Evolutionary conservation across 1,140 invertebrate species (phyloP).

Genomic region (Pinna nobilis): DNA sequence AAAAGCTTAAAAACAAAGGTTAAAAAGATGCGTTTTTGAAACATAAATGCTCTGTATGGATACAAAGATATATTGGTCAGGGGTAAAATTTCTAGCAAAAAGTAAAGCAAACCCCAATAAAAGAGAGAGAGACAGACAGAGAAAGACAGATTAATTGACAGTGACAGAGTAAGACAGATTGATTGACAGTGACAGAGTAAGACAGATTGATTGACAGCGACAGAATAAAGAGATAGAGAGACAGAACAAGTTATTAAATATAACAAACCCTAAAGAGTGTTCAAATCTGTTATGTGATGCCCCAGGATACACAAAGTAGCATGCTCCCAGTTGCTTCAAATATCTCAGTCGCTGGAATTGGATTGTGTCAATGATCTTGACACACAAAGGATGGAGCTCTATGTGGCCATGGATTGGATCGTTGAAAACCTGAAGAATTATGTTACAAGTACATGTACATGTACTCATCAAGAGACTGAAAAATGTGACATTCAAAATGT

Average conservation of each 20-base stretch:
- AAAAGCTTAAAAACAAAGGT: background rate
- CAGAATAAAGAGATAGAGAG: no score
- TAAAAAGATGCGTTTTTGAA: background rate
- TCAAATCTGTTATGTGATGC: conserved; percentile 80
- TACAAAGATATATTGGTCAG: no score
- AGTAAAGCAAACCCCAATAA: no score
- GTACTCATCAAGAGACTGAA: background rate
- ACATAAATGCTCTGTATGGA: no score
- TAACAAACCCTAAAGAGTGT: conserved; percentile 79
- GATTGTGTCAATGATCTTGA: conserved; percentile 79
- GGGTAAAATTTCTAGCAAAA: no score
- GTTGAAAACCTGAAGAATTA: conserved; percentile 74
- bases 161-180: background rate
- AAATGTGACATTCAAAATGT: background rate
- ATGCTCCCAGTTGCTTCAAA: conserved; percentile 78
- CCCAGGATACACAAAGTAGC: conserved; percentile 78
- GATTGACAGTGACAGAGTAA: background rate
- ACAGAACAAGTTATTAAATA: no score
- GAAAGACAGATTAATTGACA: background rate
- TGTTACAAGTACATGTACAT: background rate
- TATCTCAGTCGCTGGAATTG: conserved; percentile 80
- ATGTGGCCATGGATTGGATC: conserved; percentile 78
- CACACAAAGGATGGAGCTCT: conserved; percentile 72
- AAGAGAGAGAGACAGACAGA: background rate
- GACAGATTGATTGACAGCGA: no score